Evolutionary conservation across 2,888 invertebrate genomes (phyloP).

Genomic region (Villa cingulata): DNA sequence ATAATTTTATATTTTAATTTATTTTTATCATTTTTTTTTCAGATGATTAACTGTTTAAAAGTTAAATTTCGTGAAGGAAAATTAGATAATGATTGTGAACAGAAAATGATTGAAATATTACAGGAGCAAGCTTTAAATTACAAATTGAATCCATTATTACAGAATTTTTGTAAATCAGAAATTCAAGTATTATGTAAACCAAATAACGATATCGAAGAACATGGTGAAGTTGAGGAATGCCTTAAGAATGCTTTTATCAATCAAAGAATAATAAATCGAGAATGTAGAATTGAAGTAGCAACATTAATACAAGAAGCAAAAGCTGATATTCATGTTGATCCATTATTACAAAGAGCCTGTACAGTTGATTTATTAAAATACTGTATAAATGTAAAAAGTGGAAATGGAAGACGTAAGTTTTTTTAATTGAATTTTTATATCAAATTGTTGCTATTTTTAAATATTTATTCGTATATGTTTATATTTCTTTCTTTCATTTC

Average conservation of each 20-base stretch:
- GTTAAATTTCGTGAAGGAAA: slow-evolving; percentile 61
- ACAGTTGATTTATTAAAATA: slow-evolving; percentile 67
- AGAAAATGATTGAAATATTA: slow-evolving; percentile 67
- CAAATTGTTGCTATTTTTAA: not conserved
- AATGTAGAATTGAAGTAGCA: slow-evolving; percentile 74
- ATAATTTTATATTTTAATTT: not conserved
- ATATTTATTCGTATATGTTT: not conserved
- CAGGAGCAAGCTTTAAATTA: slow-evolving; percentile 84
- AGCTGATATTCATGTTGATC: slow-evolving; percentile 92
- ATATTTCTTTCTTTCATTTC: not conserved
- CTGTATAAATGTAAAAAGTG: slow-evolving; percentile 67
- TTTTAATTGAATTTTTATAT: not conserved
- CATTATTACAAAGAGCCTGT: slow-evolving; percentile 77
- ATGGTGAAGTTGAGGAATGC: slow-evolving; percentile 67
- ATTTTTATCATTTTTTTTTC: slow-evolving; percentile 1
- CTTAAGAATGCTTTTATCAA: slow-evolving; percentile 69
- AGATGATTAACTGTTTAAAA: slow-evolving; percentile 65
- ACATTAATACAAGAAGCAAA: slow-evolving; percentile 77
- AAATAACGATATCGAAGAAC: slow-evolving; percentile 29
- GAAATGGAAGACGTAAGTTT: slow-evolving; percentile 77
- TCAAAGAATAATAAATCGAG: slow-evolving; percentile 56
- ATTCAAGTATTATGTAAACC: slow-evolving; percentile 48
- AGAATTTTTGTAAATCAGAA: slow-evolving; percentile 64
- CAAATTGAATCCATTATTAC: slow-evolving; percentile 74
- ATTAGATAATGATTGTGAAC: slow-evolving; percentile 61